Evolutionary conservation across 2,888 invertebrate genomes (phyloP), one percentile per base, ranked within the genome.

Genomic region (Antheraea yamamai): DNA sequence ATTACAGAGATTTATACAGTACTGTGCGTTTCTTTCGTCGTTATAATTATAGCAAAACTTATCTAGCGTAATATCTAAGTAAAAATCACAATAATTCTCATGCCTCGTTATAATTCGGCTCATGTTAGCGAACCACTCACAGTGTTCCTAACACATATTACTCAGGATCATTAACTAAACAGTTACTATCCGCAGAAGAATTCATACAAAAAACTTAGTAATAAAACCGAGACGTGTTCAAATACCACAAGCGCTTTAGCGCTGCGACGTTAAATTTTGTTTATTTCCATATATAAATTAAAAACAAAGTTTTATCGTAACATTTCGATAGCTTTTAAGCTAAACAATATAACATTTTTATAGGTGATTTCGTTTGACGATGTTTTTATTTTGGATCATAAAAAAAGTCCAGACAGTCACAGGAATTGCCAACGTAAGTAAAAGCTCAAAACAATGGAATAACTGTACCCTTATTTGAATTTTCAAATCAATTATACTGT

Each of bases 331-430:
- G 12, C 12, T n/a, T 23, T 23, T 23, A 61, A 61, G 23, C 61
- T 23, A 23, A 61, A 3, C n/a, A 4, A 0, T 6, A 61, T 12
- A 3, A 61, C 12, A 61, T 23, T 23, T 23, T 61, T 61, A 23
- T 23, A 10, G 14, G 61, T 61, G 12, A 23, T n/a, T 23, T 61
- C n/a, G 10, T 61, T 23, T 61, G 23, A 61, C 61, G 12, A 23
- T 68, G 68, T 35, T 35, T 35, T 68, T 79, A 85, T 84, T 80
- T 78, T 82, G 81, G 75, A 83, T n/a, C 7, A 39, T 47, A 12
- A 47, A 47, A 47, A 47, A 12, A 47, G 2, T 10, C 12, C 12
- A 47, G 0, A 1, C 1, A 4, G 12, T 7, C 47, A 47, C 2
- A 47, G 12, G 2, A 12, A 47, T 6, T 39, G 2, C 35, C 35